Evolutionary conservation across 2,797 vertebrate genomes (phyloP).

Genomic region (Siniperca obscura): DNA sequence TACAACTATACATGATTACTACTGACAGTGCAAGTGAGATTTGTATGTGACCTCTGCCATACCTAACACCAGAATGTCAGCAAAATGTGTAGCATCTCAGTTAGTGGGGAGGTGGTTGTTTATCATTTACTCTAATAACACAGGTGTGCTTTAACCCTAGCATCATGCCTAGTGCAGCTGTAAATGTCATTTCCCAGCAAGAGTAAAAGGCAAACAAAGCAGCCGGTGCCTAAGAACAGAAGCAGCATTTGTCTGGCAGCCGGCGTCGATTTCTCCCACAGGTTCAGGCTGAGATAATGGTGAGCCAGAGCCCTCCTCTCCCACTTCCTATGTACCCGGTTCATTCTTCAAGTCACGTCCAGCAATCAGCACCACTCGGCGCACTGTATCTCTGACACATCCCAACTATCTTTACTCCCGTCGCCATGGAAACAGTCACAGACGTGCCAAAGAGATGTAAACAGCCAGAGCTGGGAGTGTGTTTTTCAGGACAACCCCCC

Average conservation of each 20-base stretch:
- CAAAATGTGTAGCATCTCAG: background rate
- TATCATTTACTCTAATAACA: conserved; percentile 10
- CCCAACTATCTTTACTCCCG: conserved; percentile 77
- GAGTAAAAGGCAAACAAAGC: conserved; percentile 30
- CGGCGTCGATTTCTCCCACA: conserved; percentile 11
- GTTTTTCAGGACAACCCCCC: conserved; percentile 62
- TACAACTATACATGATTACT: background rate
- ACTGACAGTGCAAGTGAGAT: background rate
- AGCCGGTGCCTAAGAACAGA: conserved; percentile 6
- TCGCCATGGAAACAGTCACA: conserved; percentile 83
- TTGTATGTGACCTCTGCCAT: background rate
- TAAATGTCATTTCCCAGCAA: conserved; percentile 9
- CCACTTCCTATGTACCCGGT: conserved; percentile 40
- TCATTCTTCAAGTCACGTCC: conserved; percentile 67
- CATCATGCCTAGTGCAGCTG: conserved; percentile 8
- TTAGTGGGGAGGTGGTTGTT: background rate
- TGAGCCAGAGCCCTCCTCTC: conserved; percentile 16
- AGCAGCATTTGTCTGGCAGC: background rate
- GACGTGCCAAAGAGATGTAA: conserved; percentile 77
- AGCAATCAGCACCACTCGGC: conserved; percentile 47
- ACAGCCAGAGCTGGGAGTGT: conserved; percentile 70
- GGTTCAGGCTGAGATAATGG: conserved; percentile 37
- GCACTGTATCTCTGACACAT: conserved; percentile 66
- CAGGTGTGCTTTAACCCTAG: conserved; percentile 6
- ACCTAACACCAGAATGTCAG: background rate